A percentile compares a stretch with the other conserved stretches of the same genome.
These are phyloP conservation scores for Epirrita christyi DNA, from an alignment of 2,888 invertebrate genomes.

Conservation along the genomic window DNA sequence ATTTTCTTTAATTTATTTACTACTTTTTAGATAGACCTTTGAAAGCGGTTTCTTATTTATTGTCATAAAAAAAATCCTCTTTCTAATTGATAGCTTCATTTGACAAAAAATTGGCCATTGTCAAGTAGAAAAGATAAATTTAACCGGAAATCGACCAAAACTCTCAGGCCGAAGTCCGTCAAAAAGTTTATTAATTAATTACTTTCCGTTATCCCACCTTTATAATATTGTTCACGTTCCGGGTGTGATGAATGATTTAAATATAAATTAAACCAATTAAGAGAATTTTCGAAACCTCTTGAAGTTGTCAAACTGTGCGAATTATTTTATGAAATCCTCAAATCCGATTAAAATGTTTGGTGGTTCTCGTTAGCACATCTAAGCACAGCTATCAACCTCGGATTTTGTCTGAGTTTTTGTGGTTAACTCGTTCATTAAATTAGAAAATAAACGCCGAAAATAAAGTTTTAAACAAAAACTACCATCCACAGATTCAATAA, in stretches of 20 bases:
- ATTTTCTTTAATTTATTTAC: no score
- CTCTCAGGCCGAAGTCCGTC: slow-evolving; percentile 39
- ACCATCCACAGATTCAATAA: neutral
- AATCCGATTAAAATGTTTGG: slow-evolving; percentile 44
- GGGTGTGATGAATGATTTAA: slow-evolving; percentile 64
- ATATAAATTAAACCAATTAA: slow-evolving; percentile 68
- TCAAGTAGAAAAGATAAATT: slow-evolving; percentile 12
- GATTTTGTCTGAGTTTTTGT: neutral
- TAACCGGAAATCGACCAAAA: slow-evolving; percentile 36
- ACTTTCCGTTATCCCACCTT: slow-evolving; percentile 55
- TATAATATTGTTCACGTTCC: slow-evolving; percentile 55
- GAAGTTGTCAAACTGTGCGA: slow-evolving; percentile 57
- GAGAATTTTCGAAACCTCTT: slow-evolving; percentile 53
- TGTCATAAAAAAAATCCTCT: no score
- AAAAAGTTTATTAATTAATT: slow-evolving; percentile 66
- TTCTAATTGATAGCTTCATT: neutral
- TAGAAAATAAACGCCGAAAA: neutral
- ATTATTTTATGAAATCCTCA: slow-evolving; percentile 54
- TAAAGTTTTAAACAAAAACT: neutral
- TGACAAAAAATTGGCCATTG: slow-evolving; percentile 5
- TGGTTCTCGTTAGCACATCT: neutral
- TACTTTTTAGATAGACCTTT: no score
- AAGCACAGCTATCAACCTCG: neutral
- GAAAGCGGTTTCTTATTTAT: no score
- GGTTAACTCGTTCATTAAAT: neutral